Percentiles rank a stretch among this genome's conserved stretches.
These are phyloP conservation scores for Monomorium pharaonis DNA, from an alignment of 1,140 invertebrate species.

Conservation along the genomic window DNA sequence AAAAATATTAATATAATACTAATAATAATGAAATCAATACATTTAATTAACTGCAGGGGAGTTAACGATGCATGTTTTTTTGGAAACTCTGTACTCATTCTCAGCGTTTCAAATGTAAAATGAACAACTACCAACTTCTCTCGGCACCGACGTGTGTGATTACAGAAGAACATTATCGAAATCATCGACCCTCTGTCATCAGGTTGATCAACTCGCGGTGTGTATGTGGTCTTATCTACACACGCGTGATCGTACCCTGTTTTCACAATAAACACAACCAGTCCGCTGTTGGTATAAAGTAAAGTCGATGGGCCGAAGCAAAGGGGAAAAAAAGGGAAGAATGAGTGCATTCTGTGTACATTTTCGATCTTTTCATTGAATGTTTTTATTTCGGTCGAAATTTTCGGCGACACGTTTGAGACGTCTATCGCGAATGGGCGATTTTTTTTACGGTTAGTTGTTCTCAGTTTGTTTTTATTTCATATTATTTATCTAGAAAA, in stretches of 20 bases:
- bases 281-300: constrained; percentile 75
- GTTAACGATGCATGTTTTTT: not conserved
- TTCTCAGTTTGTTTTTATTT: not conserved
- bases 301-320: constrained; percentile 67
- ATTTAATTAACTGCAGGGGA: not conserved
- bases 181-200: constrained; percentile 67
- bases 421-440: not conserved
- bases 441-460: not conserved
- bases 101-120: not conserved
- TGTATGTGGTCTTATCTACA: constrained; percentile 66
- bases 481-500: not conserved
- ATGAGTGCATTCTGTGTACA: constrained; percentile 54
- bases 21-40: not conserved
- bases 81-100: not conserved
- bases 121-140: not conserved
- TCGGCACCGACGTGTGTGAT: constrained; percentile 15
- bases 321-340: constrained; percentile 37
- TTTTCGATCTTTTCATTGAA: constrained; percentile 57
- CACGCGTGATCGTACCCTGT: constrained; percentile 67
- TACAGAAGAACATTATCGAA: constrained; percentile 74
- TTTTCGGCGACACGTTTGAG: constrained; percentile 1
- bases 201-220: constrained; percentile 45
- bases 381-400: constrained; percentile 34
- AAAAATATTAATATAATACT: too few species aligned
- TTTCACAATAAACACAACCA: constrained; percentile 84